Evolutionary conservation across 1,140 invertebrate genomes (phyloP).

Genomic region (Aethina tumida): DNA sequence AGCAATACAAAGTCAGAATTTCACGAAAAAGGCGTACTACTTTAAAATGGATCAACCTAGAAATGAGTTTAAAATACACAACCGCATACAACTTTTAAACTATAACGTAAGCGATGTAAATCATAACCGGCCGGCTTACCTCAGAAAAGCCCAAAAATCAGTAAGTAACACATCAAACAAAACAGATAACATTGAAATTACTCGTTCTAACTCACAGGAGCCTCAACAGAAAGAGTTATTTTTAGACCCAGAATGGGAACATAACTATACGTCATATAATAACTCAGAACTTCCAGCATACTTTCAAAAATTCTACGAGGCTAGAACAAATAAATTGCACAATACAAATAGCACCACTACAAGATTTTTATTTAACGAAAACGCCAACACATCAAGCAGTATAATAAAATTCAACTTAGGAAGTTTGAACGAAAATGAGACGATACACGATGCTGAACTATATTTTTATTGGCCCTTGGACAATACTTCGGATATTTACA

Average conservation of each 20-base stretch:
- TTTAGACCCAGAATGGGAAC: conserved; percentile 22
- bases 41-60: conserved; percentile 15
- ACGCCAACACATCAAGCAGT: conserved; percentile 14
- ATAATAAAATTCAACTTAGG: conserved; percentile 26
- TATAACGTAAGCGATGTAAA: conserved; percentile 15
- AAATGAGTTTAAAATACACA: conserved; percentile 17
- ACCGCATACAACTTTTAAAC: conserved; percentile 15
- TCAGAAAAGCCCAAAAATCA: not conserved
- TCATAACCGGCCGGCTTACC: not conserved
- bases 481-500: conserved; percentile 20
- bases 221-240: conserved; percentile 1
- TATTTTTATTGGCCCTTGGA: conserved; percentile 26
- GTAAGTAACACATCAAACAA: conserved; percentile 4
- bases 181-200: not conserved
- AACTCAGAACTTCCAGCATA: conserved; percentile 17
- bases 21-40: conserved; percentile 17
- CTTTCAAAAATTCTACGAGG: conserved; percentile 19
- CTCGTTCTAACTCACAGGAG: not conserved
- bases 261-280: conserved; percentile 10
- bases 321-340: conserved; percentile 3
- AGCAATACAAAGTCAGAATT: conserved; percentile 9
- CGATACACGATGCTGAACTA: conserved; percentile 23
- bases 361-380: conserved; percentile 19
- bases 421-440: conserved; percentile 15
- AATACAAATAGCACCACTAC: conserved; percentile 10